Evolutionary conservation across 2,888 invertebrate species (phyloP).

Genomic region (Caenorhabditis sp.): DNA sequence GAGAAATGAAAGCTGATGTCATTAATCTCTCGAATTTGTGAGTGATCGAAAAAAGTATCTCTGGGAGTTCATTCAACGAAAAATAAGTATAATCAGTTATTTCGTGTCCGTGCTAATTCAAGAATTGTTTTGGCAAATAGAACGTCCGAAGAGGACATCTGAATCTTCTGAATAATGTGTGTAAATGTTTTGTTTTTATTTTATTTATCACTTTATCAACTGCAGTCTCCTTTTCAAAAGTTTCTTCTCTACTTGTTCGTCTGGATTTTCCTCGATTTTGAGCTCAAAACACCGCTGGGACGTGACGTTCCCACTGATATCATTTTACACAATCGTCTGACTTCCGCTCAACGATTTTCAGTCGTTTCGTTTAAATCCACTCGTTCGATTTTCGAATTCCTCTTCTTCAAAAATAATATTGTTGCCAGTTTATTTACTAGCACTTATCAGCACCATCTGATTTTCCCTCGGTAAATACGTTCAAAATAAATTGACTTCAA

Average conservation of each 20-base stretch:
- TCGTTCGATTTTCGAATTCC: not conserved
- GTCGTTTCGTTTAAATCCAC: slow-evolving; percentile 12
- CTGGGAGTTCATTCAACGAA: no score
- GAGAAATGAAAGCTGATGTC: not conserved
- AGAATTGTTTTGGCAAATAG: no score
- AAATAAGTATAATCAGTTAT: no score
- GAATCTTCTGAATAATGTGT: no score
- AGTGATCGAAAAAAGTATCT: not conserved
- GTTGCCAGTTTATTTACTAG: not conserved
- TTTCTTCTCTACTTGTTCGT: no score
- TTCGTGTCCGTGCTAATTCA: not conserved
- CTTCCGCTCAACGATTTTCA: slow-evolving; percentile 11
- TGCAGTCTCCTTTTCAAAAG: no score
- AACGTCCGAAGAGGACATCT: no score
- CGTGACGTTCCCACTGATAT: slow-evolving; percentile 27
- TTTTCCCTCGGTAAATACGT: not conserved
- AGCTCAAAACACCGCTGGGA: slow-evolving; percentile 2
- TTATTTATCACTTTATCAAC: no score
- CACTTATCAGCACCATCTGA: not conserved
- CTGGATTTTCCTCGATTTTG: no score
- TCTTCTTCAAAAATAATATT: slow-evolving; percentile 16
- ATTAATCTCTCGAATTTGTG: not conserved
- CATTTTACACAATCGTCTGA: slow-evolving; percentile 22
- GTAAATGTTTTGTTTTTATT: no score
- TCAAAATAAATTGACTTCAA: not conserved